phyloP scores from a whole-genome alignment of 2,888 invertebrate genomes.

The Parnassius orleans region DNA sequence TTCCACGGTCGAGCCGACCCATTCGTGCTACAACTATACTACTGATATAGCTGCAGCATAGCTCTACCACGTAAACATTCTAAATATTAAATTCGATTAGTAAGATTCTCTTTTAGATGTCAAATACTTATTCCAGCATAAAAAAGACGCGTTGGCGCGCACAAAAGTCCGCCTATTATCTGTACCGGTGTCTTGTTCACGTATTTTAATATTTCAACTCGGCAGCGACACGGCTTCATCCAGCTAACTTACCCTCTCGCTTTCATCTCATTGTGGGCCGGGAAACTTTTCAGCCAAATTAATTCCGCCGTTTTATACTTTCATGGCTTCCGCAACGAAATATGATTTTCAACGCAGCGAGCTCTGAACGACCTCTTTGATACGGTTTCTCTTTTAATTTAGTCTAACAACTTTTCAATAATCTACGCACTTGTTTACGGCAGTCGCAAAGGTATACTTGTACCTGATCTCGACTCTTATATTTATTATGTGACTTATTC shows the following conservation, averaged over 20 bases:
- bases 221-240: constrained; percentile 65
- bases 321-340: constrained; percentile 67
- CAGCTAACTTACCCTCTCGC: constrained; percentile 67
- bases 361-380: constrained; percentile 49
- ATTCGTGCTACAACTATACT: no score
- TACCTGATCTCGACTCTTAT: constrained; percentile 12
- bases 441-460: neutral
- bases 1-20: no score
- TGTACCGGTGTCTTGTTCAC: constrained; percentile 33
- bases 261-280: constrained; percentile 73
- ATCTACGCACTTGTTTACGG: constrained; percentile 19
- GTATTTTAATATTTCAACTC: constrained; percentile 70
- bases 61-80: no score
- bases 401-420: constrained; percentile 23
- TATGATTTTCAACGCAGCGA: constrained; percentile 65
- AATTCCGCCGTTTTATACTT: constrained; percentile 68
- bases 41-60: no score
- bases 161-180: neutral
- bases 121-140: no score
- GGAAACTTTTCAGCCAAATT: constrained; percentile 75
- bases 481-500: neutral
- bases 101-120: no score
- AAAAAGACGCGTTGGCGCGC: neutral
- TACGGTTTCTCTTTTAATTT: constrained; percentile 57
- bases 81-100: no score